A percentile compares a stretch with the other conserved stretches of the same genome.
Evolutionary conservation across 2,113 vertebrate species (phyloP).

Genomic region (Gymnarchus niloticus): DNA sequence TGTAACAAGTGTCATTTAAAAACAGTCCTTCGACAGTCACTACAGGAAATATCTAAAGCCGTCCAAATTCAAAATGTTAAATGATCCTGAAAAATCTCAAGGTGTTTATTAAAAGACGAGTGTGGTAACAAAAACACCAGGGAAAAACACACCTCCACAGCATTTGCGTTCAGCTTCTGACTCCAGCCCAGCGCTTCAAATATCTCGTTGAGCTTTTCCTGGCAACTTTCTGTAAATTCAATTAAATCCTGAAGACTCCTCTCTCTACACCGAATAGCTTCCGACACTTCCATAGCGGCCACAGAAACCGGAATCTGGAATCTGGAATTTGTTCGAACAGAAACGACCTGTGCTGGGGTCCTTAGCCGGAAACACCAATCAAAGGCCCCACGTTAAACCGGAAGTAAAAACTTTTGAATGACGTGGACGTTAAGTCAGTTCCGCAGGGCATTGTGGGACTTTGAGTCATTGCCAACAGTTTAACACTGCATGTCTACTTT

Average conservation of each 20-base stretch:
- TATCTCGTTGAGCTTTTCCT: constrained; percentile 46
- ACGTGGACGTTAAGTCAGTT: background rate
- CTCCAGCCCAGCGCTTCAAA: constrained; percentile 57
- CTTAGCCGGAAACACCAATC: background rate
- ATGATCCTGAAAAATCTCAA: background rate
- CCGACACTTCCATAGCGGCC: background rate
- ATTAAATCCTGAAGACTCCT: constrained; percentile 48
- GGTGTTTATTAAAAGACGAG: background rate
- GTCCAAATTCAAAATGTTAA: background rate
- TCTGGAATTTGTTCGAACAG: background rate
- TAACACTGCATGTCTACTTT: too few relatives aligned
- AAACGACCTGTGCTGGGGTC: background rate
- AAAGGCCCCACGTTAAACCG: background rate
- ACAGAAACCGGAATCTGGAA: constrained; percentile 26
- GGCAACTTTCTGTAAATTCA: constrained; percentile 57
- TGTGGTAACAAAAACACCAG: background rate
- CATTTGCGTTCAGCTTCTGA: constrained; percentile 21
- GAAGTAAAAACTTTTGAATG: background rate
- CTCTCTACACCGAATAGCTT: constrained; percentile 36
- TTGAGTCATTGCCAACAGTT: background rate
- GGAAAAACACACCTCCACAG: background rate
- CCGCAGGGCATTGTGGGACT: background rate
- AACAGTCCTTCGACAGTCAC: background rate
- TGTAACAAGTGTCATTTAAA: background rate
- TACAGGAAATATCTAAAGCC: background rate